These are phyloP conservation scores for Actinia equina DNA, from an alignment of 64 coral and sea anemone genomes.

Conservation along the genomic window DNA sequence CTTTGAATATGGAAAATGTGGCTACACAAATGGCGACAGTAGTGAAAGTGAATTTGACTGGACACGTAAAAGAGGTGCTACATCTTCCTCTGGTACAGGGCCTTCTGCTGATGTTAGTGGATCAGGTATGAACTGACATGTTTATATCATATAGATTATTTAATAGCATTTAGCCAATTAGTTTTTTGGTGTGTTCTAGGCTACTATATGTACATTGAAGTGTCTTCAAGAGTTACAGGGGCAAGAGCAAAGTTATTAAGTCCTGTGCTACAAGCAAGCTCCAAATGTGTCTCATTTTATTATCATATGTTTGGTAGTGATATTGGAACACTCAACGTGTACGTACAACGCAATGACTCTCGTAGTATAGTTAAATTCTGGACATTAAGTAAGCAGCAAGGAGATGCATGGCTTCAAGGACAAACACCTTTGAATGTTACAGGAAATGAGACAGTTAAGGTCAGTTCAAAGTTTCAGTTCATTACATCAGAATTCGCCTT, in stretches of 20 bases:
- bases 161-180: neutral
- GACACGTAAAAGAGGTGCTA: neutral
- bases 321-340: conserved; percentile 85
- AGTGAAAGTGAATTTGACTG: neutral
- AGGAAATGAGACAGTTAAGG: neutral
- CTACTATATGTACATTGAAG: conserved; percentile 78
- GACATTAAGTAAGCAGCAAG: conserved; percentile 19
- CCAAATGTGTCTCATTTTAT: conserved; percentile 91
- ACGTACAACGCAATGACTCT: conserved; percentile 22
- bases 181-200: conserved; percentile 32
- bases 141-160: no score
- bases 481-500: no score
- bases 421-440: neutral
- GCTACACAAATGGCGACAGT: neutral
- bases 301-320: conserved; percentile 85
- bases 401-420: conserved; percentile 11
- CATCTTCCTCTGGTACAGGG: neutral
- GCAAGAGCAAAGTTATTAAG: conserved; percentile 66
- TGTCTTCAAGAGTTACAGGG: conserved; percentile 4
- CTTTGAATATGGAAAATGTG: neutral
- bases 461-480: neutral
- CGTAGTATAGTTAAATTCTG: neutral
- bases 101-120: neutral
- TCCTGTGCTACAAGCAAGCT: conserved; percentile 24
- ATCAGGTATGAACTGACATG: neutral